These are phyloP conservation scores for Cantharis flavilabris DNA, from an alignment of 2,888 invertebrate species.

Conservation along the genomic window DNA sequence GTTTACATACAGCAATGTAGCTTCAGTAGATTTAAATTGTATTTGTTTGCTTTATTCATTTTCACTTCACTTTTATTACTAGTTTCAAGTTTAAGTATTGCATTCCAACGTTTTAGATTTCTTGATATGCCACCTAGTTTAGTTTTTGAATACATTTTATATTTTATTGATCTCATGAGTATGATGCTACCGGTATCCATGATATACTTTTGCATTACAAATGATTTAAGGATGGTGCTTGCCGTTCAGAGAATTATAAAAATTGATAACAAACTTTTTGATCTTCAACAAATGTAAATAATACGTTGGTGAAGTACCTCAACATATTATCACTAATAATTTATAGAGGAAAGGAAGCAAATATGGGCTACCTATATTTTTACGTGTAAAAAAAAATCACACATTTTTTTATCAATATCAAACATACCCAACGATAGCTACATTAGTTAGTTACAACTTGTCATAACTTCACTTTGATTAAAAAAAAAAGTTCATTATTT, in stretches of 20 bases:
- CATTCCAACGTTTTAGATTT: neutral
- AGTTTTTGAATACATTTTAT: neutral
- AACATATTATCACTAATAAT: neutral
- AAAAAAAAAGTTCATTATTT: too few species aligned
- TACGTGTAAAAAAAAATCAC: too few species aligned
- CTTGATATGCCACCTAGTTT: neutral
- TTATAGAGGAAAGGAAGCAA: too few species aligned
- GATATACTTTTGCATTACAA: neutral
- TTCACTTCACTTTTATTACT: neutral
- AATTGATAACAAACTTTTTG: neutral
- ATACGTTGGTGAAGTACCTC: neutral
- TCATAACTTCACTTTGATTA: too few species aligned
- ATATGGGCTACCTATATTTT: too few species aligned
- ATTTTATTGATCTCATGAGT: neutral
- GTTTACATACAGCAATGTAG: neutral
- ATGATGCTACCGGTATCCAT: neutral
- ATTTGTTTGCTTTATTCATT: neutral
- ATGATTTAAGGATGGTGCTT: neutral
- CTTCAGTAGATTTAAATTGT: neutral
- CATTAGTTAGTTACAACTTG: too few species aligned
- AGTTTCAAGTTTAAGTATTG: neutral
- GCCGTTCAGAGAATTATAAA: neutral
- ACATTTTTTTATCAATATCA: too few species aligned
- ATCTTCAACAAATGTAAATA: neutral
- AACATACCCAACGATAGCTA: too few species aligned